A percentile compares a stretch with the other conserved stretches of the same genome.
Evolutionary conservation across 64 coral and sea anemone genomes (phyloP).

Genomic region (Montipora sp.): DNA sequence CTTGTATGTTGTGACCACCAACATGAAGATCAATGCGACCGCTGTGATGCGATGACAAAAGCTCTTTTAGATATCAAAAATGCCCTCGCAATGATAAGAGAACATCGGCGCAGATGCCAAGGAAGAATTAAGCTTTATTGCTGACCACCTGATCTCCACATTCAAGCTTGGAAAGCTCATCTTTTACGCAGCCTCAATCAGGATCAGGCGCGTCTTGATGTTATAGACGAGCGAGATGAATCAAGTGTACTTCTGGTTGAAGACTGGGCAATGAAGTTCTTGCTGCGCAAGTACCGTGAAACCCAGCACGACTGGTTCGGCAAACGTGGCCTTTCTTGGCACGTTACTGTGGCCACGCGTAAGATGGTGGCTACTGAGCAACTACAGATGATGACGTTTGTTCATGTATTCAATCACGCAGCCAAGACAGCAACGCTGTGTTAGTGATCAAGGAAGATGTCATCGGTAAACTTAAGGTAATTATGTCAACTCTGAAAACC

Average conservation of each 20-base stretch:
- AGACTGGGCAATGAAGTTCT: slow-evolving; percentile 60
- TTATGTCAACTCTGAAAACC: slow-evolving; percentile 35
- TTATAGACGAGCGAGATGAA: neutral
- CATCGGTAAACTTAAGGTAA: slow-evolving; percentile 34
- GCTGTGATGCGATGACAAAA: neutral
- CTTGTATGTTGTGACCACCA: slow-evolving; percentile 11
- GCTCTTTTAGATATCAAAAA: slow-evolving; percentile 3
- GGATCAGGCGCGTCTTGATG: slow-evolving; percentile 34
- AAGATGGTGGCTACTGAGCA: neutral
- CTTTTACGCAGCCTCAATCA: slow-evolving; percentile 31
- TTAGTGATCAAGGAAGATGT: slow-evolving; percentile 17
- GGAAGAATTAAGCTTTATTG: neutral
- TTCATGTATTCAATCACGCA: slow-evolving; percentile 34
- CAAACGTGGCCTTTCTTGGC: slow-evolving; percentile 35
- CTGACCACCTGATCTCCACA: neutral
- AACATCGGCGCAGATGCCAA: neutral
- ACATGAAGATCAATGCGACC: neutral
- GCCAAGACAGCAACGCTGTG: slow-evolving; percentile 33
- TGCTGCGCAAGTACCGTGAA: slow-evolving; percentile 19
- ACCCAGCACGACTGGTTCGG: slow-evolving; percentile 38
- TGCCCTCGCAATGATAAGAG: neutral
- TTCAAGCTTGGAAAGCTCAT: slow-evolving; percentile 43
- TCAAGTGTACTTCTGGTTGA: neutral
- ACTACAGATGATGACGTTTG: slow-evolving; percentile 42
- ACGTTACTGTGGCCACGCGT: slow-evolving; percentile 24